Conservation (phyloP, 2,888 invertebrate species). For the Mystacides longicornis region DNA sequence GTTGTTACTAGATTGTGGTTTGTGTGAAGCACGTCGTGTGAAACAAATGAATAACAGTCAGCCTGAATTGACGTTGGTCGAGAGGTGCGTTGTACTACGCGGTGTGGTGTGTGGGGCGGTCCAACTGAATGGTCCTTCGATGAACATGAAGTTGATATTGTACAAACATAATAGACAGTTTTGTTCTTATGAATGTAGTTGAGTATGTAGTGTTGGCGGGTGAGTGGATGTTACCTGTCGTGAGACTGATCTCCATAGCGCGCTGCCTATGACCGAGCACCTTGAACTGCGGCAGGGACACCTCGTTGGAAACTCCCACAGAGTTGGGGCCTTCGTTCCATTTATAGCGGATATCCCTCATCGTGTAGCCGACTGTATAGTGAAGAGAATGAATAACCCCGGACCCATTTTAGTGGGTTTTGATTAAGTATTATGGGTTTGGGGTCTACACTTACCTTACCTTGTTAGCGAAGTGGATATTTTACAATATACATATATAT, state of each 20-base stretch:
- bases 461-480: constrained; percentile 4
- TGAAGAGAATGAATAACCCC: constrained; percentile 34
- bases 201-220: background rate
- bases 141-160: too few relatives aligned
- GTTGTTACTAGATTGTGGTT: too few relatives aligned
- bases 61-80: too few relatives aligned
- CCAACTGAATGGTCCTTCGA: too few relatives aligned
- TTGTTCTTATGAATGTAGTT: too few relatives aligned
- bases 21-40: background rate
- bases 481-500: background rate
- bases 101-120: background rate
- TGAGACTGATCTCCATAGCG: constrained; percentile 92
- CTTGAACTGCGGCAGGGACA: constrained; percentile 96
- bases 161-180: too few relatives aligned
- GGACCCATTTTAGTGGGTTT: constrained; percentile 52
- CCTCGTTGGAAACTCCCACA: constrained; percentile 92
- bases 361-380: constrained; percentile 90
- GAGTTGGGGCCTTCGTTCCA: constrained; percentile 95
- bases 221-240: constrained; percentile 69
- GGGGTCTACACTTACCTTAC: constrained; percentile 29
- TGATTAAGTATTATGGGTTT: constrained; percentile 28
- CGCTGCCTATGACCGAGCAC: constrained; percentile 94
- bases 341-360: constrained; percentile 95
- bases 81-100: background rate
- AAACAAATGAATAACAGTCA: too few relatives aligned